Evolutionary conservation across 2,888 invertebrate genomes (phyloP).

Genomic region (Sarcophaga subvicina): DNA sequence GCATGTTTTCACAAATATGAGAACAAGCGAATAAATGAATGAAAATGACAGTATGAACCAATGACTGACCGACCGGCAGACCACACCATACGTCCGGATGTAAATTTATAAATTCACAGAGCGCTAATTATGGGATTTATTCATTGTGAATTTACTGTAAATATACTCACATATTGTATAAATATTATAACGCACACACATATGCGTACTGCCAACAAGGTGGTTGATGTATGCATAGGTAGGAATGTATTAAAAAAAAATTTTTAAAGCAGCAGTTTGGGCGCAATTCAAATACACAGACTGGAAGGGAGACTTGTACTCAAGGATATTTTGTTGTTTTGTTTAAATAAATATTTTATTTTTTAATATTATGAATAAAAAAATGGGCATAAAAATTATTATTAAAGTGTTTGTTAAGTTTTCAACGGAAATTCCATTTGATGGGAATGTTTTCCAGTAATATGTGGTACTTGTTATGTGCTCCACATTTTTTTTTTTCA

Average conservation of each 20-base stretch:
- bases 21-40: slow-evolving; percentile 31
- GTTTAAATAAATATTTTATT: slow-evolving; percentile 29
- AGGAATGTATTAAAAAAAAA: background rate
- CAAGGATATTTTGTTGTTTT: slow-evolving; percentile 37
- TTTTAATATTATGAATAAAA: background rate
- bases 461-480: slow-evolving; percentile 8
- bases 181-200: background rate
- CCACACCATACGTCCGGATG: slow-evolving; percentile 48
- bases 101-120: slow-evolving; percentile 59
- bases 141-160: slow-evolving; percentile 48
- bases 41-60: background rate
- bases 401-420: slow-evolving; percentile 31
- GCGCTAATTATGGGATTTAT: slow-evolving; percentile 66
- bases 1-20: slow-evolving; percentile 31
- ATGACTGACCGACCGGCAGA: slow-evolving; percentile 28
- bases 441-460: background rate
- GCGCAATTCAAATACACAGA: background rate
- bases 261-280: slow-evolving; percentile 9
- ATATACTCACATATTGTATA: background rate
- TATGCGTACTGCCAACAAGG: too few species aligned
- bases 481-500: background rate
- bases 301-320: background rate
- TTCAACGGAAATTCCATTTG: slow-evolving; percentile 25
- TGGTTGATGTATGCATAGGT: background rate
- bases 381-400: slow-evolving; percentile 14